These are phyloP conservation scores for Andrena trimmerana DNA, from an alignment of 2,888 invertebrate genomes.

Conservation along the genomic window DNA sequence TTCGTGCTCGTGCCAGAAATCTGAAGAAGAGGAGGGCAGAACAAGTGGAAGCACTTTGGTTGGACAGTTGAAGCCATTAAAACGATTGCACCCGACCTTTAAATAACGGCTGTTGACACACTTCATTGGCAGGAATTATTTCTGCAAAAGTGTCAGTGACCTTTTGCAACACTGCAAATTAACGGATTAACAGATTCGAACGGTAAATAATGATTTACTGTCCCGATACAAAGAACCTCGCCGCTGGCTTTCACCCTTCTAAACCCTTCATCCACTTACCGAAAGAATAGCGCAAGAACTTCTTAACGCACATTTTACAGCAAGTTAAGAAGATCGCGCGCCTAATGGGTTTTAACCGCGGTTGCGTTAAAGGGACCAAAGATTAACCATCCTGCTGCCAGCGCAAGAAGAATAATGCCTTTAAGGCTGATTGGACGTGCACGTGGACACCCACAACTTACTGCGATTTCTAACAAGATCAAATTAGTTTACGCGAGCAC, in stretches of 20 bases:
- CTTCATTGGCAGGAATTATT: slow-evolving; percentile 54
- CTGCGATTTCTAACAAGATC: slow-evolving; percentile 48
- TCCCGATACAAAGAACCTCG: background rate
- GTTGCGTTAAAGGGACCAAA: background rate
- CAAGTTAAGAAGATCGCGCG: background rate
- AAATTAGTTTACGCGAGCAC: slow-evolving; percentile 46
- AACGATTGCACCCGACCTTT: slow-evolving; percentile 50
- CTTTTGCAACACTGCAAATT: slow-evolving; percentile 42
- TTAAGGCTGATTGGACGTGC: slow-evolving; percentile 35
- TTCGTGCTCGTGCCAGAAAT: background rate
- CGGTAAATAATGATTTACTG: slow-evolving; percentile 31
- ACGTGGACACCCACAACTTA: slow-evolving; percentile 21
- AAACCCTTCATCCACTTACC: background rate
- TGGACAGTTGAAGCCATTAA: slow-evolving; percentile 31
- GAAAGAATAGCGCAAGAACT: background rate
- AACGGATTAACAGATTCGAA: slow-evolving; percentile 29
- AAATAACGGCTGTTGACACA: slow-evolving; percentile 48
- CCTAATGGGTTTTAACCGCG: slow-evolving; percentile 1
- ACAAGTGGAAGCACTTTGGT: slow-evolving; percentile 25
- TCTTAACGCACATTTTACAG: background rate
- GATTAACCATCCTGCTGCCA: slow-evolving; percentile 1
- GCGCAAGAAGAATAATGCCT: slow-evolving; percentile 5
- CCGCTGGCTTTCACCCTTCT: background rate
- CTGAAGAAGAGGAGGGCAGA: background rate
- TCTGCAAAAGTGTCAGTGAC: slow-evolving; percentile 39